Base-by-base conservation (phyloP, 2,797 vertebrate species). In the Etheostoma perlongum region DNA sequence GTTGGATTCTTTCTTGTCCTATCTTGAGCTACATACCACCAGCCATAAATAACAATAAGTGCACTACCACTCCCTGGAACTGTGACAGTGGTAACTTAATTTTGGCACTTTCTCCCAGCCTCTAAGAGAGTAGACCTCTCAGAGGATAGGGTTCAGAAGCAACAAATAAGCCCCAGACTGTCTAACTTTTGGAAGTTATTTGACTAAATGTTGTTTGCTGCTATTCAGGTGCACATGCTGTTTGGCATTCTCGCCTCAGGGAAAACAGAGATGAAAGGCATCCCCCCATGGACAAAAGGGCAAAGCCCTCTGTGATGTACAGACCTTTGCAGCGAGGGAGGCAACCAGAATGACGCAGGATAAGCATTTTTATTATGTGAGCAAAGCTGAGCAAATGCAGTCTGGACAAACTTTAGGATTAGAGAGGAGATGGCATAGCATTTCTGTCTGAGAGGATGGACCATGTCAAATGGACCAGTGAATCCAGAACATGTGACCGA, bases 331-430 rank as follows among this genome's bases (percentile, higher is more conserved):
- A 89, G 76, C 67, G 83, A 84, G 86, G 73, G 81, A 88, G 81
- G 70, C 77, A 81, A 82, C 79, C 59, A 84, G 82, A 91, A 87
- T 90, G 89, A 89, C 40, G 76, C 84, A 85, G 67, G 87, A 88
- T 88, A 94, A 92, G 91, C 90, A 92, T 88, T 93, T 93, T 90
- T 84, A 91, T 94, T 94, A 92, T 94, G 85, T 79, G 76, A 83
- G 84, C 83, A 93, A 93, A 92, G 87, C 93, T 93, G 88, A 84
- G 76, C 86, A 85, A 92, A 91, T 81, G 88, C 78, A 80, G 81
- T 79, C 85, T 86, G 83, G 87, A 88, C 88, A 92, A 92, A 89
- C 87, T 84, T 80, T 83, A 81, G 90, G 88, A 90, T 92, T 87
- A 91, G 81, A 77, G 65, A 62, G 75, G 66, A 86, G 72, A 88